These are phyloP conservation scores for Chaenocephalus aceratus DNA, from an alignment of 2,113 vertebrate species.

Conservation along the genomic window DNA sequence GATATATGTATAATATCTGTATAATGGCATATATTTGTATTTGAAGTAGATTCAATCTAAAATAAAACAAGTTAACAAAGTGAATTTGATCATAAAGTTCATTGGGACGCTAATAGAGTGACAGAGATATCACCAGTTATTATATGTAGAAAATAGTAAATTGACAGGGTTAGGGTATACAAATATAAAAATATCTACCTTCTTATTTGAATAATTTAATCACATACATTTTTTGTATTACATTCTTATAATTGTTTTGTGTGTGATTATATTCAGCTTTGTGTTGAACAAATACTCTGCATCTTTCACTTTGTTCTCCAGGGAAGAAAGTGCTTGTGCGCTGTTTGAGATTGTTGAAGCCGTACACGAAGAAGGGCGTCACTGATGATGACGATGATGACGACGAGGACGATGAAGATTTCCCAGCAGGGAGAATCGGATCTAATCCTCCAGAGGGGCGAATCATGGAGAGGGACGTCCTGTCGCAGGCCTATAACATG, in stretches of 20 bases:
- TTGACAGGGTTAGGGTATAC: too few species aligned
- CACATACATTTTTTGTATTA: too few species aligned
- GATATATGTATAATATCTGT: too few species aligned
- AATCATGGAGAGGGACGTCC: constrained; percentile 90
- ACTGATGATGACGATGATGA: constrained; percentile 86
- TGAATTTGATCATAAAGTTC: too few species aligned
- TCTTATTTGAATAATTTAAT: too few species aligned
- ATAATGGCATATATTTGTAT: background rate
- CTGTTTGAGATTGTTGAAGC: constrained; percentile 90
- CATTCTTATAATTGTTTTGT: too few species aligned
- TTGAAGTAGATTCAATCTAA: background rate
- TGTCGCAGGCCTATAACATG: constrained; percentile 93
- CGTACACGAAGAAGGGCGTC: constrained; percentile 86
- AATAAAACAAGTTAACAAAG: background rate
- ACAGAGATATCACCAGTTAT: background rate
- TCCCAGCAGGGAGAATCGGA: constrained; percentile 63
- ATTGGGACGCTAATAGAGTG: background rate
- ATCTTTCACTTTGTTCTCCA: constrained; percentile 56
- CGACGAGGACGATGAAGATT: constrained; percentile 86
- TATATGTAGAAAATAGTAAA: too few species aligned
- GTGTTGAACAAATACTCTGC: background rate
- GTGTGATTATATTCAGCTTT: background rate
- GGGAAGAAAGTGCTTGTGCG: constrained; percentile 90
- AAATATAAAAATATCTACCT: too few species aligned
- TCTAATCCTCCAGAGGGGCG: constrained; percentile 81